Base-by-base conservation (phyloP, 2,113 vertebrate genomes). In the Chrysemys picta region DNA sequence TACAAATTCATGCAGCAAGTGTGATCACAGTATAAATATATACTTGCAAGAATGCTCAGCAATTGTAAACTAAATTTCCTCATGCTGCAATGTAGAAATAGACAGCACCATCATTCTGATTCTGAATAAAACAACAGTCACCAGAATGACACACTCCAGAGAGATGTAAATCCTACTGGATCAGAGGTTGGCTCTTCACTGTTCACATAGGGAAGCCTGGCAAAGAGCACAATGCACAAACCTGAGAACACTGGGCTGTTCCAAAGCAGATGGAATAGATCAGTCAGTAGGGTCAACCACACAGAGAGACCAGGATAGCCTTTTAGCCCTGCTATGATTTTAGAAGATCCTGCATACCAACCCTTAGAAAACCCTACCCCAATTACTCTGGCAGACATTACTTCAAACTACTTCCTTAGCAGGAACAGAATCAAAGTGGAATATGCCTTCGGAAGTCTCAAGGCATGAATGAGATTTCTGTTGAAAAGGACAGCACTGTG, bases 381-480 rank as follows among this genome's bases (percentile, higher is more conserved):
- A 81, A 91, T 25, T 86, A 79, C 92, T 94, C 65, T 89, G 85
- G 94, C 89, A 93, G 93, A 96, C 57, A 62, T 31, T 62, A 62
- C 93, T 92, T 95, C 96, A 81, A 4, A 1, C 87, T 91, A 79
- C 19, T 95, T 90, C 93, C 69, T 94, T 92, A 79, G 82, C 85
- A 94, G 54, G 49, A 89, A 56, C 59, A 42, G 90, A 93, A 88
- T 29, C 72, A 80, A 87, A 89, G 86, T 59, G 92, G 82, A 92
- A 92, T 94, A 87, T 88, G 92, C 92, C 69, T 96, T 96, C 94
- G 94, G 89, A 91, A 87, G 79, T 83, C 90, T 95, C 65, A 79
- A 87, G 86, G 85, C 69, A 75, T 96, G 84, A 85, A 93, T 79
- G n/a, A 27, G 14, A 24, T n/a, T 75, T 38, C 52, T 56, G 35